phyloP scores from a whole-genome alignment of 2,888 invertebrate species.

The Chloroclystis v-ata region DNA sequence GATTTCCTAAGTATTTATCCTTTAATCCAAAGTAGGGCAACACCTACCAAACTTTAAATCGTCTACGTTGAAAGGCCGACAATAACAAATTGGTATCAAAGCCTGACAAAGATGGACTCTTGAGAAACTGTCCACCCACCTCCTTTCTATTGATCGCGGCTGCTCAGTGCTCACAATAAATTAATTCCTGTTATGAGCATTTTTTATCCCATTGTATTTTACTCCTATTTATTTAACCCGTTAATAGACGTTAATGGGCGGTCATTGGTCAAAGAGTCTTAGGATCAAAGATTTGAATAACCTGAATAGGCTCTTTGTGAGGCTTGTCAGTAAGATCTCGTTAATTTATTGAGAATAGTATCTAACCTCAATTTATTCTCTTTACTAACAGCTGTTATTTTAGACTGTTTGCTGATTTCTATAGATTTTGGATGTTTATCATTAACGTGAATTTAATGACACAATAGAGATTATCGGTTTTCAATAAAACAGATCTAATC shows the following conservation, averaged over 20 bases:
- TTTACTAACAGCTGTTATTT: slow-evolving; percentile 10
- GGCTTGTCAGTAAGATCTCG: slow-evolving; percentile 26
- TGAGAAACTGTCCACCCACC: slow-evolving; percentile 77
- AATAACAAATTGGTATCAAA: slow-evolving; percentile 76
- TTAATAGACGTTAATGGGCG: slow-evolving; percentile 63
- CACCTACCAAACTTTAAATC: slow-evolving; percentile 73
- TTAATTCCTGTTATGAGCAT: slow-evolving; percentile 76
- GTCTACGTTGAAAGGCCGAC: slow-evolving; percentile 71
- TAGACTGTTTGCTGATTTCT: slow-evolving; percentile 12
- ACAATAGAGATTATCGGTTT: slow-evolving; percentile 52
- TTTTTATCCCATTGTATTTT: slow-evolving; percentile 70
- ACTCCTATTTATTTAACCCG: slow-evolving; percentile 65
- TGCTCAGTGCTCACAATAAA: slow-evolving; percentile 68
- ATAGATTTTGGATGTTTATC: slow-evolving; percentile 35
- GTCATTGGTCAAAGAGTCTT: slow-evolving; percentile 69
- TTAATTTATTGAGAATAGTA: slow-evolving; percentile 27
- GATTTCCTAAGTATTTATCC: slow-evolving; percentile 24
- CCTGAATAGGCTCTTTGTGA: slow-evolving; percentile 35
- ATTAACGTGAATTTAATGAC: slow-evolving; percentile 33
- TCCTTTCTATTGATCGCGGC: slow-evolving; percentile 70
- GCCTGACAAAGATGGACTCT: slow-evolving; percentile 77
- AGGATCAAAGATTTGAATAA: slow-evolving; percentile 31
- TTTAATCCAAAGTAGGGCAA: slow-evolving; percentile 54
- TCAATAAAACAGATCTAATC: slow-evolving; percentile 61
- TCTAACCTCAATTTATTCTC: slow-evolving; percentile 20